Evolutionary conservation across 2,888 invertebrate species (phyloP).

Genomic region (Labia minor): DNA sequence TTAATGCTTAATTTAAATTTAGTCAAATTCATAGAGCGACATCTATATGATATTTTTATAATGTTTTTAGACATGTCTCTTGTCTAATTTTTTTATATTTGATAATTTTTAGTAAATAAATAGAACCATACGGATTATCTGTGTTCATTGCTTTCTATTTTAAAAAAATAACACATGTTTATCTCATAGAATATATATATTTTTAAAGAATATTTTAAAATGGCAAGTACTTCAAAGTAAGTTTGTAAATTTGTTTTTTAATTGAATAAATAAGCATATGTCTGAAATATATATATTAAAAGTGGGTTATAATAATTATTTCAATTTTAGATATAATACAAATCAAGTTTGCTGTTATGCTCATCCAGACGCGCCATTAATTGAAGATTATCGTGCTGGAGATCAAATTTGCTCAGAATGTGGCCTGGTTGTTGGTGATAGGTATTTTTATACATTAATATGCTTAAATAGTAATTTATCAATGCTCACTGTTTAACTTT

Average conservation of each 20-base stretch:
- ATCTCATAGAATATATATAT: neutral
- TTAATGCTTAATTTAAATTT: too few relatives aligned
- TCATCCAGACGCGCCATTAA: conserved; percentile 90
- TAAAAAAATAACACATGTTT: neutral
- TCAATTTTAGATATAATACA: conserved; percentile 47
- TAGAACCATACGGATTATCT: neutral
- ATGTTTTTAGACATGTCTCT: too few relatives aligned
- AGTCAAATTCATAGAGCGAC: too few relatives aligned
- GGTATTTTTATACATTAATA: conserved; percentile 43
- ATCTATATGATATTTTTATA: too few relatives aligned
- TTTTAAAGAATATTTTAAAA: conserved; percentile 19
- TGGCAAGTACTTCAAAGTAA: conserved; percentile 24
- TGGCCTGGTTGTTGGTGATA: conserved; percentile 98
- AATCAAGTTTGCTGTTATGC: conserved; percentile 81
- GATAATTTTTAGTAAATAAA: neutral
- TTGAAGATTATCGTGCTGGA: conserved; percentile 97
- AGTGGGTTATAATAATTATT: conserved; percentile 24
- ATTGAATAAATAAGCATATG: neutral
- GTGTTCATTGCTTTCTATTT: too few relatives aligned
- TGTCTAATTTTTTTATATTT: neutral
- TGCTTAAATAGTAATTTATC: conserved; percentile 33
- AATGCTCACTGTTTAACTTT: conserved; percentile 24
- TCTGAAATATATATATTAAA: neutral
- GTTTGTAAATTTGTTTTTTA: neutral
- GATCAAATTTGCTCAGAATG: conserved; percentile 99